These are phyloP conservation scores for Sphaeramia orbicularis DNA, from an alignment of 2,797 vertebrate species.

Conservation along the genomic window DNA sequence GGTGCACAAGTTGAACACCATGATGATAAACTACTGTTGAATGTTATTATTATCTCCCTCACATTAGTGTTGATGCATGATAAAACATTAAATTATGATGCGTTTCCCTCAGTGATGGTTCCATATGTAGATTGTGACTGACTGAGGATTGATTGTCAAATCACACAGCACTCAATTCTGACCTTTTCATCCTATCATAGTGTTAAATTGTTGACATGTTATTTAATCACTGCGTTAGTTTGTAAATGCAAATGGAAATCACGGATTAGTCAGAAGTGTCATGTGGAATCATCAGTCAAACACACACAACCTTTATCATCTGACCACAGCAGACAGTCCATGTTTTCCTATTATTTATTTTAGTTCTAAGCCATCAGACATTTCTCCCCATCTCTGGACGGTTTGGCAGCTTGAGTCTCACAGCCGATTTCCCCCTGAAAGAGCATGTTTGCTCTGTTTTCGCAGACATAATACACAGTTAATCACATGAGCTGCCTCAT, in stretches of 20 bases:
- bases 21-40: neutral
- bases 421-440: neutral
- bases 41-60: too few relatives aligned
- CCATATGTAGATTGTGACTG: too few relatives aligned
- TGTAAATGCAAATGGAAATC: neutral
- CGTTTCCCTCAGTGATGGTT: too few relatives aligned
- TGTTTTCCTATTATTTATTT: conserved; percentile 34
- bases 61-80: too few relatives aligned
- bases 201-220: neutral
- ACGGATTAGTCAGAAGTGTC: conserved; percentile 8
- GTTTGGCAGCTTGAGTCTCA: neutral
- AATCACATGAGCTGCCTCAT: conserved; percentile 14
- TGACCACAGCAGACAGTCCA: neutral
- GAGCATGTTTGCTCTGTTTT: conserved; percentile 3
- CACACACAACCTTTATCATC: neutral
- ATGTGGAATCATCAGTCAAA: neutral
- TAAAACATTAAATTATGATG: too few relatives aligned
- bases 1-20: neutral
- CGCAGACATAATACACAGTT: conserved; percentile 27
- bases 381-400: conserved; percentile 14
- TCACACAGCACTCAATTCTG: neutral
- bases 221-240: neutral
- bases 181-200: neutral
- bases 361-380: conserved; percentile 11
- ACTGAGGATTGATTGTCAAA: neutral